Evolutionary conservation across 2,888 invertebrate species (phyloP).

Genomic region (Esperia sulphurella): DNA sequence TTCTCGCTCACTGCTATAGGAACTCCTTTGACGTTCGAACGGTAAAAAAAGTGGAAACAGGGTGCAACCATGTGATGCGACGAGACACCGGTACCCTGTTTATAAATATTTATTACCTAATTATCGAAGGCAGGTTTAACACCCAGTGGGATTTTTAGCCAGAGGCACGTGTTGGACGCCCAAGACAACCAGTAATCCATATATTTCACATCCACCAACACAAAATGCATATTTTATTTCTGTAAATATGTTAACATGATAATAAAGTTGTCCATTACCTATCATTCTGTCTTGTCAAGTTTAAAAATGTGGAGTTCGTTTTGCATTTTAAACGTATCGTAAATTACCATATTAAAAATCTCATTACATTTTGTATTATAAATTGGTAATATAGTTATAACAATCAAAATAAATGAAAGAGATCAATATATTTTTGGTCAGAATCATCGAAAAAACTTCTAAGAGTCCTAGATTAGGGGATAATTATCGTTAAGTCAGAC

Average conservation of each 20-base stretch:
- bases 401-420: too few species aligned
- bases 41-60: conserved; percentile 37
- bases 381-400: too few species aligned
- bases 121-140: conserved; percentile 59
- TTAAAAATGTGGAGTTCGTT: conserved; percentile 23
- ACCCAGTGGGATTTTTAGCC: conserved; percentile 48
- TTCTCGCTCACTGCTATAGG: conserved; percentile 18
- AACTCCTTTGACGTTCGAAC: conserved; percentile 44
- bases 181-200: conserved; percentile 19
- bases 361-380: conserved; percentile 16
- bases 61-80: conserved; percentile 45
- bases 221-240: conserved; percentile 16
- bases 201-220: conserved; percentile 16
- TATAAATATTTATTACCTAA: conserved; percentile 76
- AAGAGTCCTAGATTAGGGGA: too few species aligned
- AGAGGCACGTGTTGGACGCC: conserved; percentile 36
- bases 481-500: too few species aligned
- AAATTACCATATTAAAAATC: conserved; percentile 19
- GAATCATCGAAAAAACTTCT: too few species aligned
- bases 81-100: conserved; percentile 40
- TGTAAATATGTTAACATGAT: conserved; percentile 39
- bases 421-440: too few species aligned
- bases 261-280: conserved; percentile 51
- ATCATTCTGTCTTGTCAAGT: conserved; percentile 34
- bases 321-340: conserved; percentile 14